Evolutionary conservation across 2,797 vertebrate species (phyloP), one percentile per base, ranked within the genome.

Genomic region (Pangasius djambal): DNA sequence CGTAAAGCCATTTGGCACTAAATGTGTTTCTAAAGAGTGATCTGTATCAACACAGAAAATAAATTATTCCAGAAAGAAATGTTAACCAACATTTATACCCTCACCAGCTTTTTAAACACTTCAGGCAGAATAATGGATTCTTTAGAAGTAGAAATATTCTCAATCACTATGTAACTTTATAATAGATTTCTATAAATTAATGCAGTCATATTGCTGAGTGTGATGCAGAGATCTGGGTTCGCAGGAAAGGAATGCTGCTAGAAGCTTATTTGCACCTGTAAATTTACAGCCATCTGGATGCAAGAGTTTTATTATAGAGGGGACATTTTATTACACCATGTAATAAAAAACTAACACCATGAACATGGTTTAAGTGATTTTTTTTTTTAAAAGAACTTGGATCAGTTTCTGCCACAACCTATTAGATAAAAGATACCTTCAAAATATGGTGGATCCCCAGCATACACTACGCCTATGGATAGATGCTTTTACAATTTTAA

Each of bases 401-500:
- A 83, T 44, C 3, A 28, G 57, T 82, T 82, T 81, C 9, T 82
- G 79, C 31, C 10, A 67, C 8, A 84, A 31, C 28, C 13, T 34
- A 31, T 69, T 67, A 31, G 22, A 78, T 31, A 78, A 31, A 52
- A 9, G 1, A 52, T 25, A 5, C 13, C 4, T 59, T 61, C 2
- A 15, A 37, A 37, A 81, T 22, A 20, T 37, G 31, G n/a, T 81
- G 52, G 31, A n/a, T n/a, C 48, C 50, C 5, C 48, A 78, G 18
- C 22, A 22, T 81, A 34, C 31, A 57, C 31, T 57, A 57, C 2
- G 12, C n/a, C 83, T 84, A 63, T 89, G 65, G 55, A 69, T 86
- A 63, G n/a, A 13, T n/a, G 50, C 88, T 90, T 90, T 79, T 59
- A 25, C 78, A 37, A 37, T 34, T 59, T 82, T 37, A 59, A 37